Conservation (phyloP, 2,113 vertebrate genomes). For the Pycnonotus jocosus region DNA sequence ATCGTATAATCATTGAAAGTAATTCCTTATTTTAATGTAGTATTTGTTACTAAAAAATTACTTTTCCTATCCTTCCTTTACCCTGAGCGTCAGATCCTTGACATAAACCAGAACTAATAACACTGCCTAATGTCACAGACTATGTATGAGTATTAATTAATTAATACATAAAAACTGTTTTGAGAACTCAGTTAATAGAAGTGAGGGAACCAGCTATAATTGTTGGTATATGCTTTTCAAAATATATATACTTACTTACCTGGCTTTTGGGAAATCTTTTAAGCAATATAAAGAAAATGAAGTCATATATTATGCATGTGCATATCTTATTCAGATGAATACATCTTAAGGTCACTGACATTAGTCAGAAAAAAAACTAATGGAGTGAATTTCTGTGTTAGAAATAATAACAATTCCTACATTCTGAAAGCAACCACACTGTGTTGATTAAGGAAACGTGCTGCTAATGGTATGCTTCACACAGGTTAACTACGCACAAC, state of each 20-base stretch:
- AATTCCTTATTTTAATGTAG: background rate
- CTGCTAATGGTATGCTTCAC: background rate
- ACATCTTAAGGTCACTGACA: background rate
- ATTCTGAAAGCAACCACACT: background rate
- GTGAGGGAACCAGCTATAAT: background rate
- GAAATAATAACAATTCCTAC: background rate
- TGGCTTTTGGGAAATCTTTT: background rate
- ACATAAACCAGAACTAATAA: background rate
- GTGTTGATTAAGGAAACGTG: background rate
- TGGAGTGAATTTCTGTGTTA: background rate
- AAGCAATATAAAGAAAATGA: background rate
- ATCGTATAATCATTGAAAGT: background rate
- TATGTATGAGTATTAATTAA: background rate
- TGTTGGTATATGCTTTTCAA: background rate
- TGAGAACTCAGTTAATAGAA: background rate
- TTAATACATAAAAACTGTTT: background rate
- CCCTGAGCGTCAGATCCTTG: background rate
- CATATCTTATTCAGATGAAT: background rate
- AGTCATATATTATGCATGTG: background rate
- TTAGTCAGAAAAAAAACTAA: background rate
- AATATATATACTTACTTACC: background rate
- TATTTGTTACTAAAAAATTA: background rate
- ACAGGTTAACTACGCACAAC: background rate
- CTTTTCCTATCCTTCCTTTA: background rate
- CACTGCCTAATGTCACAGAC: background rate